A percentile compares a stretch with the other conserved stretches of the same genome.
Evolutionary conservation across 2,113 vertebrate species (phyloP).

Genomic region (Chloebia gouldiae): DNA sequence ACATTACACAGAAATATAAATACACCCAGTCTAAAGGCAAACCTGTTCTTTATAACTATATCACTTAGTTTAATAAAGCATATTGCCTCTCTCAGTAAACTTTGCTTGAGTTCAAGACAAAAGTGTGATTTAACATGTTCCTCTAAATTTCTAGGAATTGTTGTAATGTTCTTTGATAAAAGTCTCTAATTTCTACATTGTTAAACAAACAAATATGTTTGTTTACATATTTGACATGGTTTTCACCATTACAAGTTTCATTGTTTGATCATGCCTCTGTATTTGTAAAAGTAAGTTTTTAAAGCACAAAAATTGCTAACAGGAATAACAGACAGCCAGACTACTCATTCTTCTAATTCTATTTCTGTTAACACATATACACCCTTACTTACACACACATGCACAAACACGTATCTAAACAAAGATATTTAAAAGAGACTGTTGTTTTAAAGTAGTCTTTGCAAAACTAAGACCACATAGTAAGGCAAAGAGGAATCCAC

Average conservation of each 20-base stretch:
- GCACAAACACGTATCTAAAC: neutral
- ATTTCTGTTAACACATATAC: neutral
- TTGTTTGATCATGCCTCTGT: neutral
- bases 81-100: neutral
- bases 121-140: neutral
- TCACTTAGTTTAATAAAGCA: neutral
- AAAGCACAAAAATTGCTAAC: slow-evolving; percentile 6
- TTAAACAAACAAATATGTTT: too few species aligned
- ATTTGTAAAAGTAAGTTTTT: neutral
- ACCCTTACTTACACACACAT: neutral
- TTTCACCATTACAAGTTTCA: neutral
- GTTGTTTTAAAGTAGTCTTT: neutral
- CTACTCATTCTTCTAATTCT: neutral
- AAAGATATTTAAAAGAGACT: neutral
- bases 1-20: neutral
- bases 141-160: neutral
- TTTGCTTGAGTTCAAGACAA: neutral
- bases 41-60: neutral
- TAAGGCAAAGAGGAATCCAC: neutral
- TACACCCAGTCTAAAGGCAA: neutral
- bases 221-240: neutral
- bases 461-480: neutral
- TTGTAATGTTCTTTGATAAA: neutral
- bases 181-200: neutral
- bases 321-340: neutral